Evolutionary conservation across 2,888 invertebrate species (phyloP).

Genomic region (Melinaea menophilus): DNA sequence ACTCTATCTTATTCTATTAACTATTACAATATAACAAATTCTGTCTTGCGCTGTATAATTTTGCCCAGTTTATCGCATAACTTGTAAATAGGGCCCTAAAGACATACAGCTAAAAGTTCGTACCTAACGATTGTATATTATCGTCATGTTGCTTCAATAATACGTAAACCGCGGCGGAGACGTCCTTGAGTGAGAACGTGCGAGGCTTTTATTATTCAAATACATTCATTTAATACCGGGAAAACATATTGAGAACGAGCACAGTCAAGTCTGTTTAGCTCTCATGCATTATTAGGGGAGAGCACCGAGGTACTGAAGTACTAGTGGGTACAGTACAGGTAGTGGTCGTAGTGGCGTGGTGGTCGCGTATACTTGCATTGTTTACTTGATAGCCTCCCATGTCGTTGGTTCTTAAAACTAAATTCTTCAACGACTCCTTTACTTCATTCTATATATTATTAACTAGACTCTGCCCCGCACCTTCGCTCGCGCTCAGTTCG

Average conservation of each 20-base stretch:
- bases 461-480: no score
- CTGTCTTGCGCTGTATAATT: no score
- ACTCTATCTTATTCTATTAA: no score
- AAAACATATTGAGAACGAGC: constrained; percentile 5
- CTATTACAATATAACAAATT: no score
- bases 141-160: no score
- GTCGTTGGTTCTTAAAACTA: no score
- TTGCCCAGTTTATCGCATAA: no score
- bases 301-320: constrained; percentile 16
- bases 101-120: no score
- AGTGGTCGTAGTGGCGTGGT: constrained; percentile 10
- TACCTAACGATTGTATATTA: no score
- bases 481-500: no score
- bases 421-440: neutral
- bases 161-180: neutral
- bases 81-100: no score
- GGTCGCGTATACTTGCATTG: constrained; percentile 3
- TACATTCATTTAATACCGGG: constrained; percentile 14
- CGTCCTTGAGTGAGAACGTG: constrained; percentile 2
- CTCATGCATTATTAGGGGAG: constrained; percentile 22
- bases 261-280: constrained; percentile 8
- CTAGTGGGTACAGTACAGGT: constrained; percentile 4
- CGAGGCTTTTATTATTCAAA: constrained; percentile 23
- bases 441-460: neutral
- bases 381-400: neutral